These are phyloP conservation scores for Spodoptera littoralis DNA, from an alignment of 2,888 invertebrate genomes.

Conservation along the genomic window DNA sequence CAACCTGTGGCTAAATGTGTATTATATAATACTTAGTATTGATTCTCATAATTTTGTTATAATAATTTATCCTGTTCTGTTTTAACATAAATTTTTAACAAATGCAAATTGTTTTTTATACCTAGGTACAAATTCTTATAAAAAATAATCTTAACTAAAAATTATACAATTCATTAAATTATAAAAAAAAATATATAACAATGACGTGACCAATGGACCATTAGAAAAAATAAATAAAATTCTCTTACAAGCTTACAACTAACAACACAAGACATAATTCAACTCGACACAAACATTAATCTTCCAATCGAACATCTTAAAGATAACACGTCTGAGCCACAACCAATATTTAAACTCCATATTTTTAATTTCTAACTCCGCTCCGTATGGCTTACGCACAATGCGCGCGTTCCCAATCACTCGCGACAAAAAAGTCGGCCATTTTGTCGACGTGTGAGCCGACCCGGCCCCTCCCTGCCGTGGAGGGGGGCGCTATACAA, in stretches of 20 bases:
- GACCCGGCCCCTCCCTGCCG: conserved; percentile 75
- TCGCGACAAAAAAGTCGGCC: conserved; percentile 80
- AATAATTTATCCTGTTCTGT: too few species aligned
- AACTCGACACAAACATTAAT: conserved; percentile 16
- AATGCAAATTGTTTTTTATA: too few species aligned
- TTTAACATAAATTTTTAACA: too few species aligned
- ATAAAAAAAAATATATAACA: background rate
- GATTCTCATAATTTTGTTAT: too few species aligned
- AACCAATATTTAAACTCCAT: conserved; percentile 47
- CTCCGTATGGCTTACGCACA: conserved; percentile 44
- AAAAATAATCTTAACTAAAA: too few species aligned
- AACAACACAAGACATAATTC: conserved; percentile 6
- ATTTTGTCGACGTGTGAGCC: conserved; percentile 85
- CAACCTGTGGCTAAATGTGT: too few species aligned
- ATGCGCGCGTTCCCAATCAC: conserved; percentile 57
- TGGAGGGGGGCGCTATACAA: conserved; percentile 76
- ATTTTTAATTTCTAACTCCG: conserved; percentile 44
- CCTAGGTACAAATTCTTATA: too few species aligned
- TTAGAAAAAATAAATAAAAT: background rate
- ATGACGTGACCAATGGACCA: too few species aligned
- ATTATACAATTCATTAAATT: too few species aligned
- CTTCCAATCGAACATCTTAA: conserved; percentile 15
- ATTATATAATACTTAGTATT: too few species aligned
- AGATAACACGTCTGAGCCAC: conserved; percentile 25
- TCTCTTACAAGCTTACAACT: background rate